Base-by-base conservation (phyloP, 2,113 vertebrate species). In the Nerophis lumbriciformis region DNA sequence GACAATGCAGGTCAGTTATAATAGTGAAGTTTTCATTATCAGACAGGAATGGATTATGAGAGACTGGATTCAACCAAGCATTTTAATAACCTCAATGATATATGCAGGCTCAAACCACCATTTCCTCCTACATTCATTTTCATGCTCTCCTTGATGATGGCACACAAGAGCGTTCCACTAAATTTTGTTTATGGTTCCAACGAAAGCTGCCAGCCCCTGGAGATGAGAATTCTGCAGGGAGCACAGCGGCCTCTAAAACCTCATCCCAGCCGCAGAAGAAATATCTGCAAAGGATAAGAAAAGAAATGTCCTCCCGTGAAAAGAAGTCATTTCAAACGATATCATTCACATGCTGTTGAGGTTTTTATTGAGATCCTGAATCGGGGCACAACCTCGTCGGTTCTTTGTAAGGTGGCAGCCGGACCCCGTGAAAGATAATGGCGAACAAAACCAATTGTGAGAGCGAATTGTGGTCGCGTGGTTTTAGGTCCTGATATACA, bases 181-280 rank as follows among this genome's bases (percentile, higher is more conserved):
- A 83, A 84, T 84, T 80, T 72, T 69, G 65, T 87, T 87, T 84
- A 84, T 84, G 75, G 65, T 69, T 77, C 53, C 67, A 78, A 78
- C 64, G 75, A 73, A 28, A 83, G 77, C 70, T 59, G 51, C 71
- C 66, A 60, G 62, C 61, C 72, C 76, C 66, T 71, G 63, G 68
- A 81, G 78, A 81, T 71, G 72, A 77, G 76, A 73, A 61, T 65
- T 71, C 69, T 63, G 70, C n/a, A 5, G 48, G 61, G 63, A 78
- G 63, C 65, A 59, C 38, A 67, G 47, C 36, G 36, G 66, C 61
- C 74, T 70, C 71, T 71, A 73, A 80, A 78, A 72, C 47, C 65
- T 60, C 6, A 59, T 59, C 71, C 61, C 76, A 63, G 54, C 80
- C 63, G 61, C 51, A 69, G 51, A 12, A 84, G 63, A 73, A 48